Evolutionary conservation across 2,113 vertebrate species (phyloP), one percentile per base, ranked within the genome.

Genomic region (Percopsis transmontana): DNA sequence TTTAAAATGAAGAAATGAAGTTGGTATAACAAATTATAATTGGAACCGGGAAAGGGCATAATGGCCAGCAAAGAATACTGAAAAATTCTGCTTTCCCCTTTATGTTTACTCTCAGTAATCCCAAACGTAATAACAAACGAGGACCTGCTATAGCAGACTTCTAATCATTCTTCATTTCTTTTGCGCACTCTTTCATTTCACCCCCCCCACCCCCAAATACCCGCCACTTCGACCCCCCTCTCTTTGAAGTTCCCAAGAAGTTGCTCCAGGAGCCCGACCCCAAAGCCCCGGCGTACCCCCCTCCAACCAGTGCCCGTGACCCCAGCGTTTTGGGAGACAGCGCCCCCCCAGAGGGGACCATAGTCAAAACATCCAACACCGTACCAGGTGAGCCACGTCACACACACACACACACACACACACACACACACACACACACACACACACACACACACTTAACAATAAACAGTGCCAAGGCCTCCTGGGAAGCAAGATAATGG

Each of bases 241-340:
- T 81, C 44, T 81, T 15, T 70, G 62, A 72, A 96, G 95, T 96
- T 66, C 94, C 95, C 80, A 95, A 92, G 92, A 95, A 94, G 80
- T 88, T 96, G 67, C 88, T 96, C 58, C 91, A 95, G 86, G 94
- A 94, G 82, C 90, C 87, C 18, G 84, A 86, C 82, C 81, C 91
- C 85, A 89, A 84, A 70, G 81, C 92, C 23, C 91, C 89, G 13
- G 74, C 57, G 61, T 89, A 85, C 87, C 78, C 91, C 72, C 81
- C 88, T 45, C 87, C 90, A 62, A 84, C 91, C 27, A 72, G 82
- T 56, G 77, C 63, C 58, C 92, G 93, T 89, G 94, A 96, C 88
- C 94, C 92, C 62, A 90, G 94, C 85, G 87, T 95, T 81, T 91
- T 94, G 87, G 91, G 91, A 88, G 94, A 96, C 86, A 82, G 92